phyloP scores from a whole-genome alignment of 2,797 vertebrate genomes.

The Discoglossus pictus region DNA sequence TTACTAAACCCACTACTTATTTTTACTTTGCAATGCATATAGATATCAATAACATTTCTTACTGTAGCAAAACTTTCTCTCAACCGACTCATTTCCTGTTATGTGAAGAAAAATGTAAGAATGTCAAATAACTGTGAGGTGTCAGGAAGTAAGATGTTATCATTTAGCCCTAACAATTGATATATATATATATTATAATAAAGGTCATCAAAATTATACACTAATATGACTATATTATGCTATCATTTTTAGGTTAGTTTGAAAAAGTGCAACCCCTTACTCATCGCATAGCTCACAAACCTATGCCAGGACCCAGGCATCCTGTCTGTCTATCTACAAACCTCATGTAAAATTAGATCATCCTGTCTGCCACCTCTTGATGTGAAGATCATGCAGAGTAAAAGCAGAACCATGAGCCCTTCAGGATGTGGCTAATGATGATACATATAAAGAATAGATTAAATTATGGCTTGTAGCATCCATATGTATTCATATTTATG shows the following conservation, averaged over 20 bases:
- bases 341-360: slow-evolving; percentile 21
- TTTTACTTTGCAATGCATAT: too few relatives aligned
- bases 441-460: neutral
- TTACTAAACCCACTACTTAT: too few relatives aligned
- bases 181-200: slow-evolving; percentile 9
- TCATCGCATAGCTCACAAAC: neutral
- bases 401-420: neutral
- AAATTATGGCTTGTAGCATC: too few relatives aligned
- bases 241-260: slow-evolving; percentile 12
- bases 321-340: slow-evolving; percentile 25
- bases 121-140: slow-evolving; percentile 5
- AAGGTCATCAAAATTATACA: slow-evolving; percentile 1
- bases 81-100: slow-evolving; percentile 22
- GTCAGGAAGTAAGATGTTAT: slow-evolving; percentile 13
- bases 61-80: too few relatives aligned
- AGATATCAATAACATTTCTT: too few relatives aligned
- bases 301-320: slow-evolving; percentile 4
- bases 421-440: slow-evolving; percentile 30
- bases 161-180: slow-evolving; percentile 19
- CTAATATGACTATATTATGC: slow-evolving; percentile 16
- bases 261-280: slow-evolving; percentile 12
- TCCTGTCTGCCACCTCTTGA: slow-evolving; percentile 23
- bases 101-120: slow-evolving; percentile 10
- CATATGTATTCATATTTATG: too few relatives aligned
- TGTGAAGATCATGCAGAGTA: slow-evolving; percentile 7